A percentile compares a stretch with the other conserved stretches of the same genome.
phyloP scores from a whole-genome alignment of 1,140 invertebrate species.

The Brachionus plicatilis region DNA sequence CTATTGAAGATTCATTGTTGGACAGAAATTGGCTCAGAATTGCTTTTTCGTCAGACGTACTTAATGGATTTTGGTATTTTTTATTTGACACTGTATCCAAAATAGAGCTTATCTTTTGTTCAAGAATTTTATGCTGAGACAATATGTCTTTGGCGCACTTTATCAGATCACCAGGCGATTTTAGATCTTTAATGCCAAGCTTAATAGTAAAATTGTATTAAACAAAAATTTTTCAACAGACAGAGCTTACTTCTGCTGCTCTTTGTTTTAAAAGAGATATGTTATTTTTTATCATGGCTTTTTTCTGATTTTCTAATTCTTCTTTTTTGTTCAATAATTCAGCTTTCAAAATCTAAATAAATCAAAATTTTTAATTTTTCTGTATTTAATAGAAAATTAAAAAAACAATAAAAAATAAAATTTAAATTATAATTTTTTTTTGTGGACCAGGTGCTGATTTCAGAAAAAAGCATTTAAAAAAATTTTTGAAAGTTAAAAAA shows the following conservation, averaged over 20 bases:
- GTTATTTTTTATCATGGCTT: neutral
- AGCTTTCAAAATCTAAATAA: slow-evolving; percentile 17
- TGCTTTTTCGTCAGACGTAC: neutral
- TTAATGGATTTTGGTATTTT: neutral
- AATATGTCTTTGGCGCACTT: neutral
- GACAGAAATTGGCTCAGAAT: neutral
- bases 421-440: no score
- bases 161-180: neutral
- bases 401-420: no score
- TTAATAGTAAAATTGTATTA: neutral
- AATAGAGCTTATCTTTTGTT: neutral
- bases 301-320: slow-evolving; percentile 21
- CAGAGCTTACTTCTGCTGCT: neutral
- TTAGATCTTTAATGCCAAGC: slow-evolving; percentile 22
- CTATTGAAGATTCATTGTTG: neutral
- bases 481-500: no score
- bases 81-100: neutral
- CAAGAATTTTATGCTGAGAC: slow-evolving; percentile 1
- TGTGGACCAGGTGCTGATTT: no score
- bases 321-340: slow-evolving; percentile 11
- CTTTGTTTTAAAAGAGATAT: slow-evolving; percentile 21
- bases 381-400: no score
- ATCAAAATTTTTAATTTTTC: neutral
- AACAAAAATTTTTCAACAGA: neutral
- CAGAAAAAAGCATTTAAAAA: no score